Percentiles rank a stretch among this genome's conserved stretches.
These are phyloP conservation scores for Peromyscus eremicus DNA, from an alignment of 2,797 vertebrate species.

Conservation along the genomic window DNA sequence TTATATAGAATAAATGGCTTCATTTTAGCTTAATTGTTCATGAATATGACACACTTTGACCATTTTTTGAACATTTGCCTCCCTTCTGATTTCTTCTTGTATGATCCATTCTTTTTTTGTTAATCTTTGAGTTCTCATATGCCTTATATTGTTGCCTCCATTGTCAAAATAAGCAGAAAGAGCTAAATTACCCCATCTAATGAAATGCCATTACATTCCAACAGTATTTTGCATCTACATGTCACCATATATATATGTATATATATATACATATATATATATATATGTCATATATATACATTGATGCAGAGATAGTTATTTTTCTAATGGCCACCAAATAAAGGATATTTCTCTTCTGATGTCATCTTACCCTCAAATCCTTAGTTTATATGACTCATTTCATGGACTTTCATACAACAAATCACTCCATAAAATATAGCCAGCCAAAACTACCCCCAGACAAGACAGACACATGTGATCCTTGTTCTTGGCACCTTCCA, in stretches of 20 bases:
- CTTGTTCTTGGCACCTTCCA: not conserved
- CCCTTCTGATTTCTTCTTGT: not conserved
- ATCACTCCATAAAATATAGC: not conserved
- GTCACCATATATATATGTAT: not conserved
- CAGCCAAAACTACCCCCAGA: not conserved
- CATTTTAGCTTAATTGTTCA: not conserved
- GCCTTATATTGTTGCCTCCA: not conserved
- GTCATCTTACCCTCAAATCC: not conserved
- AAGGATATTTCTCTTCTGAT: not conserved
- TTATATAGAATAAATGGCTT: not conserved
- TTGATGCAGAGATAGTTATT: not conserved
- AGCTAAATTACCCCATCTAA: not conserved
- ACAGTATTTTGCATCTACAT: slow-evolving; percentile 1
- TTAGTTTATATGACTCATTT: slow-evolving; percentile 5
- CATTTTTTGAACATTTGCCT: not conserved
- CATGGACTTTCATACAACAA: not conserved
- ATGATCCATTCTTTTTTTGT: not conserved
- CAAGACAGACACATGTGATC: not conserved
- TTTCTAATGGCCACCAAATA: not conserved
- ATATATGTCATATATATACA: not conserved
- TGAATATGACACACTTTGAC: not conserved
- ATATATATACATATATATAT: too few species aligned
- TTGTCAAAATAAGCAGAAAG: slow-evolving; percentile 10
- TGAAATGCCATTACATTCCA: not conserved
- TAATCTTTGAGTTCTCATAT: not conserved